Evolutionary conservation across 2,888 invertebrate genomes (phyloP), one percentile per base, ranked within the genome.

Genomic region (Troides oblongomaculatus): DNA sequence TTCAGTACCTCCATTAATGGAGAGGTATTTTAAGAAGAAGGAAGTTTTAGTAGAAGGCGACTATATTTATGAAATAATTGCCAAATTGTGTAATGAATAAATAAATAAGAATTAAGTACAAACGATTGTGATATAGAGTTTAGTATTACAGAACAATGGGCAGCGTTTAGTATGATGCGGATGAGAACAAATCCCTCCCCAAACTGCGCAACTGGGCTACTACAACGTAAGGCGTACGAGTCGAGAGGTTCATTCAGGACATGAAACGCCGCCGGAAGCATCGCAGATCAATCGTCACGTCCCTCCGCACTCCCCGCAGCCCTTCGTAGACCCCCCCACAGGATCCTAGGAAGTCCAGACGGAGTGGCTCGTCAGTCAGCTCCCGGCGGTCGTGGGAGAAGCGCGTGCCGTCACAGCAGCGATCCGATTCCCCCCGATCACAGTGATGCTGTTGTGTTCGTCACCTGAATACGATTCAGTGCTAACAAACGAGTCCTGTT

Each of bases 261-360:
- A 81, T 83, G 81, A 79, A 77, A 80, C 81, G 79, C 80, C 84
- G 87, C 87, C 87, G 83, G 81, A 78, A 73, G 77, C 74, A 74
- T 76, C 82, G 82, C 88, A 88, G 89, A 92, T 91, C 91, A 91
- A 91, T 91, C 89, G 85, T 81, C 80, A 75, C 78, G 77, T 79
- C 82, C 81, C 81, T 57, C 75, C 76, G 78, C 74, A 75, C 75
- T 72, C 73, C 74, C 75, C 75, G 74, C 68, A 62, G 69, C 71
- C 71, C 66, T 64, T 65, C 74, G 74, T 73, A 72, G 63, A 50
- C 71, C 62, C 72, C 43, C 68, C 74, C 66, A 68, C 81, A 85
- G 81, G 83, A 82, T 78, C 78, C 78, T 77, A 84, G 84, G 84
- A 83, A 82, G 77, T 80, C 78, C 78, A 81, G 76, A 76, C 79